phyloP scores from a whole-genome alignment of 1,140 invertebrate species.

The Drosophila eugracilis region DNA sequence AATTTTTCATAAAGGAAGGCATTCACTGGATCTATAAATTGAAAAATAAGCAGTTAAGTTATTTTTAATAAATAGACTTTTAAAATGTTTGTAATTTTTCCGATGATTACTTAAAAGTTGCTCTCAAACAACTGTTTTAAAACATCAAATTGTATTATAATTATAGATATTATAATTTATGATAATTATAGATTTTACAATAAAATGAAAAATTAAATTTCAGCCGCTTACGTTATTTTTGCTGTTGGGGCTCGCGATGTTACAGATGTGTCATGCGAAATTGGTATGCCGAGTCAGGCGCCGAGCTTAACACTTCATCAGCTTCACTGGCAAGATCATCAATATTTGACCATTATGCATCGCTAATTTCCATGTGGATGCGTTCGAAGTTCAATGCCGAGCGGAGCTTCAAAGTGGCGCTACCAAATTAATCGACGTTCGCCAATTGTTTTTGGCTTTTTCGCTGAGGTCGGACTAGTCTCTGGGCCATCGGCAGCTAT shows the following conservation, averaged over 20 bases:
- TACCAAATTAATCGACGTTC: slow-evolving; percentile 66
- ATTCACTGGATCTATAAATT: too few species aligned
- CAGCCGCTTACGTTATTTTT: neutral
- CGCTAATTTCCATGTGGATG: slow-evolving; percentile 48
- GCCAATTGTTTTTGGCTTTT: slow-evolving; percentile 33
- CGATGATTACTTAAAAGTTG: too few species aligned
- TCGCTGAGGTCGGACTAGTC: slow-evolving; percentile 24
- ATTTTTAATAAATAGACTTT: too few species aligned
- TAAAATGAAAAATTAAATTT: too few species aligned
- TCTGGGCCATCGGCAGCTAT: slow-evolving; percentile 40
- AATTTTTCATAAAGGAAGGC: too few species aligned
- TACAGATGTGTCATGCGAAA: slow-evolving; percentile 23
- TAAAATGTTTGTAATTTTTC: too few species aligned
- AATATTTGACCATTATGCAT: slow-evolving; percentile 51
- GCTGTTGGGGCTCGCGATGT: neutral
- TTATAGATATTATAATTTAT: too few species aligned
- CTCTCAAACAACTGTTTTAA: too few species aligned
- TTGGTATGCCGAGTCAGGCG: slow-evolving; percentile 17
- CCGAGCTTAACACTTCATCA: slow-evolving; percentile 7
- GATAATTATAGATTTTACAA: too few species aligned
- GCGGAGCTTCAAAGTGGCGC: slow-evolving; percentile 40
- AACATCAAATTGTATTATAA: too few species aligned
- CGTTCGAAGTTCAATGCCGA: slow-evolving; percentile 67
- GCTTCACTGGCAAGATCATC: slow-evolving; percentile 40
- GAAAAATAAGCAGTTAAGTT: too few species aligned